Base-by-base conservation (phyloP, 1,140 invertebrate species). In the Drosophila miranda region DNA sequence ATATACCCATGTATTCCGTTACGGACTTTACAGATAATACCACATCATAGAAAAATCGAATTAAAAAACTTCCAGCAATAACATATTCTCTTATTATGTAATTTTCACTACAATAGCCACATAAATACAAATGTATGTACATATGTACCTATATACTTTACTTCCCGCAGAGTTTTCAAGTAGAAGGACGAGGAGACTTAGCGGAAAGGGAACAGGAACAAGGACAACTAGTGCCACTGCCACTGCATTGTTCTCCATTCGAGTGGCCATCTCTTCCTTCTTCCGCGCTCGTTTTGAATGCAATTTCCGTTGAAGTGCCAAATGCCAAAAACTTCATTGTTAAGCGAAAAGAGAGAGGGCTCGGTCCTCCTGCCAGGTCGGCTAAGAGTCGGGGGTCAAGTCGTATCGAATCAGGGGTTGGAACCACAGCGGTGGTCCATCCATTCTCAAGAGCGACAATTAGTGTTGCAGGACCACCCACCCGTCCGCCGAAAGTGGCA, bases 251-350 rank as follows among this genome's bases (percentile, higher is more conserved):
- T 75, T 75, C 64, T 55, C 48, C 34, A 38, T 38, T 38, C 34
- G 34, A 9, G 50, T 86, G 49, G 59, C 28, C 38, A 26, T 43
- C 43, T 49, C 71, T 51, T 54, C 68, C 75, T 69, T 76, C 70
- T 86, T 86, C 81, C 81, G 81, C 81, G 81, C 73, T 19, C 19
- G 51, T 57, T 21, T 49, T 63, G 42, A 60, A 69, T 57, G 60
- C 62, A 49, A 75, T 78, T 86, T 86, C 75, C 81, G 42, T 61
- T 48, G 64, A 87, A 86, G 70, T 75, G 70, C 70, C 70, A 74
- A 74, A 74, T 74, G 70, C 70, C 70, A 74, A 79, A 38, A 84
- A 60, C 55, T 75, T 64, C 70, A 83, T 83, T 78, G 66, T 80
- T 38, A 11, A 38, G 5, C 23, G 23, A 5, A 26, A 4, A 26